Base-by-base conservation (phyloP, 2,113 vertebrate species). In the Chrysochloris asiatica region DNA sequence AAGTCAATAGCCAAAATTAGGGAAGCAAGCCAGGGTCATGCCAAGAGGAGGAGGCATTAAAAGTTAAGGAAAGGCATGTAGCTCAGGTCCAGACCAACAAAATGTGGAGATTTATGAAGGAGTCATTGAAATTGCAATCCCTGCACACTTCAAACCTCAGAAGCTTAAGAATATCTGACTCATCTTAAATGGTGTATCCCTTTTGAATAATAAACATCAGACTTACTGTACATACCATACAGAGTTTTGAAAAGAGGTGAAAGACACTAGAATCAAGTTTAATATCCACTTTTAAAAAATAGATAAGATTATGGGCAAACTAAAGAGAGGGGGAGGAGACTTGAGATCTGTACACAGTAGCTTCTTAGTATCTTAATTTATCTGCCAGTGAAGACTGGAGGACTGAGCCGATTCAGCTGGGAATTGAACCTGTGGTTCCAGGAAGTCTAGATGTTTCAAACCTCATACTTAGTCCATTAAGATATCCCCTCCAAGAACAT, bases 371-470 rank as follows among this genome's bases (percentile, higher is more conserved):
- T 82, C 89, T 91, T 96, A 94, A 95, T 97, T 96, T 94, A 95
- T 96, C 86, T 93, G 71, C 95, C 90, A 33, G 75, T 54, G 86
- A 93, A 93, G 93, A 93, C 90, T 73, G 61, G 47, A 90, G 72
- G 94, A 91, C 96, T 84, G 88, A 92, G 93, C 81, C 69, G 19
- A 91, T 87, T 93, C 96, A 71, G 75, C 93, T 75, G 96, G 96
- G 96, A 97, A 95, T 93, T 95, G 93, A 95, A 96, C 96, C 92
- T 95, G 82, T 87, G 94, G 94, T 95, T 97, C 96, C 96, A 96
- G 96, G 96, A 96, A 97, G 96, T 97, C 96, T 97, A 86, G 96
- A 94, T 86, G 89, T 93, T 95, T 95, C 94, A 94, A 89, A 87
- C 92, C 94, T 94, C 96, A 59, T 95, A 69, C 92, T 92, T 88